A percentile compares a stretch with the other conserved stretches of the same genome.
phyloP scores from a whole-genome alignment of 2,113 vertebrate species.

The Himantopus leucocephalus region DNA sequence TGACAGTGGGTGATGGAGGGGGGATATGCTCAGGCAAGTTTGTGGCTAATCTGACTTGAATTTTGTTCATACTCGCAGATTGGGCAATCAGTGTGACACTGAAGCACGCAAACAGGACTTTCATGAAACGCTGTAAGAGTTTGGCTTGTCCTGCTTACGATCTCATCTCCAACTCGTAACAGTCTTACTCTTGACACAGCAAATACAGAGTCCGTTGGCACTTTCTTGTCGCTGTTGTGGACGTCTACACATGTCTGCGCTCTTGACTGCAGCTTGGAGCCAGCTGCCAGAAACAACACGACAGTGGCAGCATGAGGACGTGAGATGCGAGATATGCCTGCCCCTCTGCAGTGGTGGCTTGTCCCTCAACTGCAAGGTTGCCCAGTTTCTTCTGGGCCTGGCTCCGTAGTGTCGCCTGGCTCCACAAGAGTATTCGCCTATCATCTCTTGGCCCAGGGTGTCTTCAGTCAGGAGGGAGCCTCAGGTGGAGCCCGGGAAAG shows the following conservation, averaged over 20 bases:
- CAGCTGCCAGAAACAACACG: background rate
- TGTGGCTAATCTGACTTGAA: background rate
- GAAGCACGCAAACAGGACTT: background rate
- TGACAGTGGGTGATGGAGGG: background rate
- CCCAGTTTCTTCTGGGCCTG: background rate
- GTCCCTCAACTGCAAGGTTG: background rate
- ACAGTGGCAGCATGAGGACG: background rate
- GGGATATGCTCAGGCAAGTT: background rate
- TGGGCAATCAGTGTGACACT: background rate
- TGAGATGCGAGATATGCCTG: background rate
- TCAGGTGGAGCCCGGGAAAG: background rate
- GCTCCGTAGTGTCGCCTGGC: background rate
- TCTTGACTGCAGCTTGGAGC: background rate
- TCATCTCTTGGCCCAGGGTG: background rate
- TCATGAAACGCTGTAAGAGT: background rate
- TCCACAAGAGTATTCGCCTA: background rate
- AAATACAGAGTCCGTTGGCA: background rate
- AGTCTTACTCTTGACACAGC: background rate
- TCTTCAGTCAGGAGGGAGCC: background rate
- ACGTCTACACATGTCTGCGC: fast-evolving
- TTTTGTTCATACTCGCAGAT: background rate
- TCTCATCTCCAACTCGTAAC: background rate
- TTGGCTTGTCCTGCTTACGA: background rate
- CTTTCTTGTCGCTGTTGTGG: fast-evolving
- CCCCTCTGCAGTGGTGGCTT: background rate